These are phyloP conservation scores for Mycteria americana DNA, from an alignment of 2,797 vertebrate genomes.

Conservation along the genomic window DNA sequence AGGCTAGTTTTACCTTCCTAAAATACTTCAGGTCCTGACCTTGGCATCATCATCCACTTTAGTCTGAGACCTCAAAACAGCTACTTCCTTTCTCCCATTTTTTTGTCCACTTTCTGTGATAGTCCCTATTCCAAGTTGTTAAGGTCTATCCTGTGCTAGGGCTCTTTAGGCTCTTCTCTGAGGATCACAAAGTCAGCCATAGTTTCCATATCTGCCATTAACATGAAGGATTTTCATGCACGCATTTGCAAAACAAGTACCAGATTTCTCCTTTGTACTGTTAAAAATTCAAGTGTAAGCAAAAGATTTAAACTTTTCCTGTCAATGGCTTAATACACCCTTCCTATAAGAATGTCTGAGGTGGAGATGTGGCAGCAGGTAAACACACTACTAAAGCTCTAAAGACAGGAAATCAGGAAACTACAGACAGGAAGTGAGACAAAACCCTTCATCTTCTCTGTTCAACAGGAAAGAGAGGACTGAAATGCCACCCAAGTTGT, in stretches of 20 bases:
- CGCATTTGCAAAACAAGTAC: neutral
- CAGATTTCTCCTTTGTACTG: neutral
- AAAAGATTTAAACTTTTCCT: neutral
- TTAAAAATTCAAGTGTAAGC: neutral
- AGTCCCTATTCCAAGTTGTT: neutral
- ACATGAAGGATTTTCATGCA: neutral
- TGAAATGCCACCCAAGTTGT: neutral
- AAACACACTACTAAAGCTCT: neutral
- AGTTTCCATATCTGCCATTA: neutral
- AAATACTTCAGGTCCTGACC: neutral
- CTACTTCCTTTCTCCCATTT: neutral
- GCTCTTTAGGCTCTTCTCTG: neutral
- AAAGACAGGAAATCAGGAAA: neutral
- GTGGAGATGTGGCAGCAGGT: neutral
- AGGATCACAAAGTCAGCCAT: neutral
- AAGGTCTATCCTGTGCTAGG: neutral
- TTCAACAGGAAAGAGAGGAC: neutral
- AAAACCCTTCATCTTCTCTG: neutral
- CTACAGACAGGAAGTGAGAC: neutral
- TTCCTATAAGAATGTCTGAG: neutral
- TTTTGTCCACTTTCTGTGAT: neutral
- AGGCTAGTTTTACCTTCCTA: neutral
- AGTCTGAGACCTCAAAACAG: neutral
- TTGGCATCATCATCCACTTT: neutral
- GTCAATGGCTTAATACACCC: neutral